These are phyloP conservation scores for Trichacis sp. DNA, from an alignment of 2,888 invertebrate genomes.

Conservation along the genomic window DNA sequence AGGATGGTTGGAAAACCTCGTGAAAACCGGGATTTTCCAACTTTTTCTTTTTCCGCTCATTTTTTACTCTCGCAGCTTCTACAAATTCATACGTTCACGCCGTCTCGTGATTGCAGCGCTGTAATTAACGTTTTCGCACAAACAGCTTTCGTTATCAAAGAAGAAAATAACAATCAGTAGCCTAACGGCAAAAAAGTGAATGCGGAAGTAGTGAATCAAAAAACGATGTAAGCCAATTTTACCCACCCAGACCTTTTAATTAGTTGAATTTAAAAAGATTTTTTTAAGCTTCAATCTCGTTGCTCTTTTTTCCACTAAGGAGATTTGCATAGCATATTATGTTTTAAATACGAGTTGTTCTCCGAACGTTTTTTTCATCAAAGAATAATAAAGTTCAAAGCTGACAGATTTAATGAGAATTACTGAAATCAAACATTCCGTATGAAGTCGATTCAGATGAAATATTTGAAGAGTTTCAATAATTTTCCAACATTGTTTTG, in stretches of 20 bases:
- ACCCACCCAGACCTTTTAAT: neutral
- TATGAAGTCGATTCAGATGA: no score
- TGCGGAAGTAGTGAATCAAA: neutral
- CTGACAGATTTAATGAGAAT: no score
- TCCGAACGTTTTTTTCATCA: no score
- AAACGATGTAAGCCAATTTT: neutral
- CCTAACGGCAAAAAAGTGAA: neutral
- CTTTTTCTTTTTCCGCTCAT: constrained; percentile 3
- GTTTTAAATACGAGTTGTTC: no score
- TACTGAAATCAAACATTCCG: no score
- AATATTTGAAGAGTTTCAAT: no score
- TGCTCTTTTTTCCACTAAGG: neutral
- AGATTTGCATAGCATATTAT: neutral
- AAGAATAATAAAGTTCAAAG: no score
- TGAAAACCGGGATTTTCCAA: neutral
- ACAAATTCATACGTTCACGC: constrained; percentile 10
- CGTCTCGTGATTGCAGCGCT: constrained; percentile 1
- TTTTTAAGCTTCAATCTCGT: neutral
- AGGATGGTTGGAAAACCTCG: neutral
- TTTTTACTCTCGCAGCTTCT: constrained; percentile 6
- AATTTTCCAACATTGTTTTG: no score
- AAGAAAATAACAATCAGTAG: neutral
- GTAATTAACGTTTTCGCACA: neutral
- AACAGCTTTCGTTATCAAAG: neutral
- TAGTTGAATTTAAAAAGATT: neutral